Evolutionary conservation across 92 coral and sea anemone genomes (phyloP), one percentile per base, ranked within the genome.

Genomic region (Siderastrea radians): DNA sequence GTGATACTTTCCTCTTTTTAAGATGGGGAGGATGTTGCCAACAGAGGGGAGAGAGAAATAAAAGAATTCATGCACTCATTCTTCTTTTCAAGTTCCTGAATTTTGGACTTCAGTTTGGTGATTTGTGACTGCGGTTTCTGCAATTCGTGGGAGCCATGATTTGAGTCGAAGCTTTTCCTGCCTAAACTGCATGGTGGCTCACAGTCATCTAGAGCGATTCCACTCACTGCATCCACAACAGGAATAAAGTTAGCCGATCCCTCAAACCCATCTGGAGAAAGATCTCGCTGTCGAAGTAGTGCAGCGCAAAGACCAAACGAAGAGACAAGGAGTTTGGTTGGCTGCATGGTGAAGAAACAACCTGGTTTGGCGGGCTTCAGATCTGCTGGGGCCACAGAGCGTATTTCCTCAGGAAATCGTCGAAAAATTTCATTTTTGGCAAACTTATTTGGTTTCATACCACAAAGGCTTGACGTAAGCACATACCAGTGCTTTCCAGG

Each of bases 241-340:
- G 76, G 59, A 19, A 38, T 60, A 65, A 85, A 75, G n/a, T 67
- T 59, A 10, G 75, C 44, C 45, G 69, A 76, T 7, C 69, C 9
- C 14, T 66, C 46, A 43, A 85, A 44, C 6, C 83, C 64, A 43
- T 76, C 74, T 14, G 83, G 17, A 73, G 54, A 14, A 75, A 65
- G 7, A 13, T 85, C 89, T 76, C 75, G 53, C 77, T 85, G 89
- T 85, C 69, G 38, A n/a, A 85, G 64, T 7, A 85, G 63, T 76
- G 76, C 68, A 49, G 83, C 61, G n/a, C 15, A 85, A 76, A 85
- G 89, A 85, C 83, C 89, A 67, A 85, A 85, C 51, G 83, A 75
- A 13, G 75, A 63, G 17, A 69, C 89, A 45, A 50, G 55, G 51
- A 65, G 83, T 48, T 85, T 19, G 68, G 54, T 19, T 68, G 76